Percentiles rank a stretch among this genome's conserved stretches.
These are phyloP conservation scores for Drosophila varians DNA, from an alignment of 1,140 invertebrate species.

Conservation along the genomic window DNA sequence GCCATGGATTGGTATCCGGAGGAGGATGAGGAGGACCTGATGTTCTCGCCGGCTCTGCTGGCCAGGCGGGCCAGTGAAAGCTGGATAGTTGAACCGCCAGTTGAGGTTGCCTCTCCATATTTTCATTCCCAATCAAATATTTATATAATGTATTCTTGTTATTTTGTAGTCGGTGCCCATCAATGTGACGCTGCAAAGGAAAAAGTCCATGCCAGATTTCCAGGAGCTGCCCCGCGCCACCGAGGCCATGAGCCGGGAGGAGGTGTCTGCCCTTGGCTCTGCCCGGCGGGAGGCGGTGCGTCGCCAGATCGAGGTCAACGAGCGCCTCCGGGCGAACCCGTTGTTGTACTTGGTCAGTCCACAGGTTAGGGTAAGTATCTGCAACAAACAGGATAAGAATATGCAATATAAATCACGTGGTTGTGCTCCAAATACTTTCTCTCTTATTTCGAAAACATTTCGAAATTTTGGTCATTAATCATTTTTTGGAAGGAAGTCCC, in stretches of 20 bases:
- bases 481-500: background rate
- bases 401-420: background rate
- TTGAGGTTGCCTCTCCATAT: conserved; percentile 85
- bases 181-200: conserved; percentile 90
- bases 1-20: conserved; percentile 87
- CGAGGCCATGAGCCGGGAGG: conserved; percentile 95
- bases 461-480: too few species aligned
- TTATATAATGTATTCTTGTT: background rate
- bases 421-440: background rate
- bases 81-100: conserved; percentile 92
- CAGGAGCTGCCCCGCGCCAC: conserved; percentile 90
- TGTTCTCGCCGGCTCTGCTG: conserved; percentile 93
- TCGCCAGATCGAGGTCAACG: conserved; percentile 94
- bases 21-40: conserved; percentile 92
- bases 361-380: conserved; percentile 94
- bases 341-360: conserved; percentile 97
- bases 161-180: conserved; percentile 87
- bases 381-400: background rate
- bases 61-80: conserved; percentile 92
- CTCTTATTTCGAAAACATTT: background rate
- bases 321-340: conserved; percentile 96
- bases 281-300: conserved; percentile 96
- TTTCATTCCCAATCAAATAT: background rate
- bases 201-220: conserved; percentile 98
- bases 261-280: conserved; percentile 96